These are phyloP conservation scores for Drosophila oshimai DNA, from an alignment of 1,140 invertebrate genomes.

Conservation along the genomic window DNA sequence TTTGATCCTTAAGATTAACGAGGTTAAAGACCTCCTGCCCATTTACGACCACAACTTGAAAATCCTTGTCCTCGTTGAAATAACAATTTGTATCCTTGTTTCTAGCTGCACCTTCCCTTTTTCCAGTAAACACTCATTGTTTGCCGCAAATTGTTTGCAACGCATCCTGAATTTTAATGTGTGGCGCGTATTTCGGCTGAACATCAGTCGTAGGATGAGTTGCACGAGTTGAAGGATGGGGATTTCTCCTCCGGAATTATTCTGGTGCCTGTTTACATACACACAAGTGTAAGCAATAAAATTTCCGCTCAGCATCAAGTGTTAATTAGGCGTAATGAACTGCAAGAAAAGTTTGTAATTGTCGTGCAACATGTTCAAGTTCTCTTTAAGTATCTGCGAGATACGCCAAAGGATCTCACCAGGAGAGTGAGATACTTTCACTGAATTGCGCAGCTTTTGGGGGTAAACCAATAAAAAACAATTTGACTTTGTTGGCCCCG, in stretches of 20 bases:
- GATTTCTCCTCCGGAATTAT: constrained; percentile 42
- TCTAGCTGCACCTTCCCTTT: background rate
- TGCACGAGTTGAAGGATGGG: background rate
- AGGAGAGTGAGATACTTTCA: background rate
- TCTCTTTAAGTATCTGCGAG: constrained; percentile 50
- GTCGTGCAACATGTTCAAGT: constrained; percentile 58
- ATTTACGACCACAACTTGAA: background rate
- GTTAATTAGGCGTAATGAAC: constrained; percentile 75
- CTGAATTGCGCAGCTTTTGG: background rate
- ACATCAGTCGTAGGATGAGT: constrained; percentile 1
- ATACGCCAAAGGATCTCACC: constrained; percentile 24
- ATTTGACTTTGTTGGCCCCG: constrained; percentile 48
- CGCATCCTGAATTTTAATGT: constrained; percentile 76
- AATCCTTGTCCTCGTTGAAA: background rate
- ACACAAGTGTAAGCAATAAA: constrained; percentile 73
- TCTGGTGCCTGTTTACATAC: constrained; percentile 51
- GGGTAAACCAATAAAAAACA: constrained; percentile 67
- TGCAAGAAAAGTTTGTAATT: constrained; percentile 54
- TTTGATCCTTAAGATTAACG: no score
- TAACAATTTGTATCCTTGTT: constrained; percentile 3
- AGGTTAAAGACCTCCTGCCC: no score
- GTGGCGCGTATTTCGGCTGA: constrained; percentile 13
- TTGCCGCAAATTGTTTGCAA: constrained; percentile 56
- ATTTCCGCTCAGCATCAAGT: constrained; percentile 66
- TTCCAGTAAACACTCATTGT: background rate